phyloP scores from a whole-genome alignment of 2,113 vertebrate genomes.

The Columba livia region DNA sequence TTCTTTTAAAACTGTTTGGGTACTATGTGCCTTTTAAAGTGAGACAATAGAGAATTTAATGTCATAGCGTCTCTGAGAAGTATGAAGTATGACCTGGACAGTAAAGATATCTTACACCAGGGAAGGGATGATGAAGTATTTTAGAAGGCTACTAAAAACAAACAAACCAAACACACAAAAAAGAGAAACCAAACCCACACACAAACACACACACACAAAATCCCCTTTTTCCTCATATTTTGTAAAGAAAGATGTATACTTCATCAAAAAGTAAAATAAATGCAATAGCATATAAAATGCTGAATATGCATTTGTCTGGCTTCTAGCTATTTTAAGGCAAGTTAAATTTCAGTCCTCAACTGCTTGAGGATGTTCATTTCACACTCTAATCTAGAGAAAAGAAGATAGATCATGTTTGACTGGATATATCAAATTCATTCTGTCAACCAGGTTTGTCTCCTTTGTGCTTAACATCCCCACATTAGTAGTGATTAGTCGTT shows the following conservation, averaged over 20 bases:
- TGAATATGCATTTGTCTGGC: neutral
- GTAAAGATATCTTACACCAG: neutral
- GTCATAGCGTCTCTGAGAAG: neutral
- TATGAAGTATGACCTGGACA: neutral
- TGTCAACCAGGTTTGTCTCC: neutral
- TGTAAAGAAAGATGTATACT: neutral
- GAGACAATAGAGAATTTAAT: neutral
- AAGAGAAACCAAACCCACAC: too few species aligned
- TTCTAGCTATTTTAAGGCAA: neutral
- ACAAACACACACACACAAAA: too few species aligned
- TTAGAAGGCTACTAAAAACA: neutral
- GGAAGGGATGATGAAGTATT: neutral
- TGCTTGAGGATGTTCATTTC: neutral
- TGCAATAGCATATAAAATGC: neutral
- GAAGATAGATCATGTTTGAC: neutral
- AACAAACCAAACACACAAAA: too few species aligned
- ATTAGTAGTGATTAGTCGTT: neutral
- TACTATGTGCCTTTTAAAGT: neutral
- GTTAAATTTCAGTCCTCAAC: neutral
- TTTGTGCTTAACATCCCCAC: neutral
- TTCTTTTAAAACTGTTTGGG: neutral
- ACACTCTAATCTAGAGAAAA: neutral
- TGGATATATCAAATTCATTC: neutral
- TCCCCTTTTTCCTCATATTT: neutral
- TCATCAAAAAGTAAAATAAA: neutral